Evolutionary conservation across 2,888 invertebrate species (phyloP).

Genomic region (Pantelozetes paolii): DNA sequence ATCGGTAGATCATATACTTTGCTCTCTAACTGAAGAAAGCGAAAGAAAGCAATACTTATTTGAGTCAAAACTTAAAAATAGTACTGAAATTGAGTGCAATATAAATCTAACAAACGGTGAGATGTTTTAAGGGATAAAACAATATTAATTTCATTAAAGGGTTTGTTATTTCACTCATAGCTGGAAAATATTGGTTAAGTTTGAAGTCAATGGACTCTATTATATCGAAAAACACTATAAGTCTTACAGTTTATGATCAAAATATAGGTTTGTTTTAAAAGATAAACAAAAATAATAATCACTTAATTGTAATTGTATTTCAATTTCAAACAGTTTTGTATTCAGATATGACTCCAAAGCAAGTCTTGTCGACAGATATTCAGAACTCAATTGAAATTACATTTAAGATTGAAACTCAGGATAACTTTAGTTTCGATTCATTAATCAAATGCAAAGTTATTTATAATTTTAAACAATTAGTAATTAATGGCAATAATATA

Average conservation of each 20-base stretch:
- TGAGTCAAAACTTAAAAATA: not conserved
- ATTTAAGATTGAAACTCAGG: not conserved
- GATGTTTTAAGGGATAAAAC: not conserved
- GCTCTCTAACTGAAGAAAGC: not conserved
- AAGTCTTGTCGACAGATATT: not conserved
- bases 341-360: conserved; percentile 3
- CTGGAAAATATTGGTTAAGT: not conserved
- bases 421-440: not conserved
- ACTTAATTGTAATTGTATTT: not conserved
- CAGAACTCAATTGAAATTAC: not conserved
- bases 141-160: not conserved
- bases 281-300: not conserved
- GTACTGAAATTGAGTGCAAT: not conserved
- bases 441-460: not conserved
- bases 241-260: not conserved
- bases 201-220: not conserved
- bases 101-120: not conserved
- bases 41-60: not conserved
- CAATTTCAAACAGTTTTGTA: conserved; percentile 2
- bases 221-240: not conserved
- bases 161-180: not conserved
- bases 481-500: not conserved
- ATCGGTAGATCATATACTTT: not conserved
- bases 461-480: not conserved
- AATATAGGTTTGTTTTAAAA: not conserved